phyloP scores from a whole-genome alignment of 2,113 vertebrate species.

The Mola mola region DNA sequence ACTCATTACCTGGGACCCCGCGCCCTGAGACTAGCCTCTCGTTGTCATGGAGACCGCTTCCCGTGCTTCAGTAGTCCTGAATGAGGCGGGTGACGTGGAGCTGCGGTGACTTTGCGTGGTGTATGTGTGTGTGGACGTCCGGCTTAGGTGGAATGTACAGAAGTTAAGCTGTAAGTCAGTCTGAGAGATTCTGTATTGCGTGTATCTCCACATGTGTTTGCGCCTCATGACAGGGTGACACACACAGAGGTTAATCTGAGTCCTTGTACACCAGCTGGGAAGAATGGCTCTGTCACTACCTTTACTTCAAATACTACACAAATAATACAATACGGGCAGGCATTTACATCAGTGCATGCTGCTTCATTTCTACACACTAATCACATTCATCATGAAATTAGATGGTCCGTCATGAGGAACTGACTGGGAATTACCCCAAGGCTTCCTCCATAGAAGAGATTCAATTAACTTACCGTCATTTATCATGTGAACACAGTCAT shows the following conservation, averaged over 20 bases:
- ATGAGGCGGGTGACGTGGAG: slow-evolving; percentile 44
- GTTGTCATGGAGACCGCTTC: slow-evolving; percentile 68
- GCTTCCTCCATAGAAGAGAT: slow-evolving; percentile 47
- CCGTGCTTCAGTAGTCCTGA: slow-evolving; percentile 49
- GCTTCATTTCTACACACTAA: slow-evolving; percentile 11
- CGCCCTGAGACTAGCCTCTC: slow-evolving; percentile 47
- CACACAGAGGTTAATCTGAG: slow-evolving; percentile 41
- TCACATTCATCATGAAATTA: slow-evolving; percentile 26
- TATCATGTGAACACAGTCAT: slow-evolving; percentile 63
- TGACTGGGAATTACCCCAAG: slow-evolving; percentile 32
- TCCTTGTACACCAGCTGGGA: slow-evolving; percentile 30
- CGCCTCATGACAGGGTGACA: slow-evolving; percentile 36
- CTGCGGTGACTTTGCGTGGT: slow-evolving; percentile 26
- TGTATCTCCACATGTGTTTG: not conserved
- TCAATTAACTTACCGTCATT: slow-evolving; percentile 60
- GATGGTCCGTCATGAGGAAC: slow-evolving; percentile 34
- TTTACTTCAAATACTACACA: slow-evolving; percentile 8
- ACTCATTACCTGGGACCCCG: slow-evolving; percentile 73
- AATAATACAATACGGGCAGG: slow-evolving; percentile 3
- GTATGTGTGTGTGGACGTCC: slow-evolving; percentile 6
- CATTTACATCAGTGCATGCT: slow-evolving; percentile 6
- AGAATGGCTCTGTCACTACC: no score
- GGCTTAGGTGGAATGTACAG: not conserved
- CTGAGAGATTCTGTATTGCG: not conserved
- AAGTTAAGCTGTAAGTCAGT: not conserved